Conservation (phyloP, 2,797 vertebrate genomes). For the Chanos chanos region DNA sequence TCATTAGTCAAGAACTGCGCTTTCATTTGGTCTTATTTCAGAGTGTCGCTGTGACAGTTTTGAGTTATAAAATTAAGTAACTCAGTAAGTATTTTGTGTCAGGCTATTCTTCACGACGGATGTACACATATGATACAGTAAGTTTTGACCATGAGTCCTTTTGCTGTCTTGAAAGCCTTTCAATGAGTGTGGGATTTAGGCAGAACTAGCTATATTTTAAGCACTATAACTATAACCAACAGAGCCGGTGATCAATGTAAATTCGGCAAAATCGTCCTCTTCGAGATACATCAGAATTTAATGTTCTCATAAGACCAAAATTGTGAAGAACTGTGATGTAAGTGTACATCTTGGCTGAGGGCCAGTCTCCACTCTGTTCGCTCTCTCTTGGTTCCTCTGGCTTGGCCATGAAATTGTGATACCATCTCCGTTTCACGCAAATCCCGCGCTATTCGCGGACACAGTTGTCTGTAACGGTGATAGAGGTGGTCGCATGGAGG, state of each 20-base stretch:
- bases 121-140: too few relatives aligned
- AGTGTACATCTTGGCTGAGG: slow-evolving; percentile 65
- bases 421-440: slow-evolving; percentile 60
- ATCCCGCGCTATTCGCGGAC: slow-evolving; percentile 41
- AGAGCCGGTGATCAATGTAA: slow-evolving; percentile 20
- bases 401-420: slow-evolving; percentile 59
- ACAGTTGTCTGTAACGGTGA: slow-evolving; percentile 44
- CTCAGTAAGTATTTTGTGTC: too few relatives aligned
- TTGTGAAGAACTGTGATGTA: slow-evolving; percentile 54
- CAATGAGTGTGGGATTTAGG: not conserved
- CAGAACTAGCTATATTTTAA: slow-evolving; percentile 14
- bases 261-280: not conserved
- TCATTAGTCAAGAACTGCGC: not conserved
- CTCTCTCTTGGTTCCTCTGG: slow-evolving; percentile 71
- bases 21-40: not conserved
- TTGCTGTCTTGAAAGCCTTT: too few relatives aligned
- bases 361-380: too few relatives aligned
- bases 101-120: too few relatives aligned
- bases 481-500: slow-evolving; percentile 53
- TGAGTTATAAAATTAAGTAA: not conserved
- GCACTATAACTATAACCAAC: slow-evolving; percentile 22
- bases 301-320: slow-evolving; percentile 9
- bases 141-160: too few relatives aligned
- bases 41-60: not conserved
- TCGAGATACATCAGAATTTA: slow-evolving; percentile 22